Evolutionary conservation across 2,797 vertebrate genomes (phyloP).

Genomic region (Xyrichtys novacula): DNA sequence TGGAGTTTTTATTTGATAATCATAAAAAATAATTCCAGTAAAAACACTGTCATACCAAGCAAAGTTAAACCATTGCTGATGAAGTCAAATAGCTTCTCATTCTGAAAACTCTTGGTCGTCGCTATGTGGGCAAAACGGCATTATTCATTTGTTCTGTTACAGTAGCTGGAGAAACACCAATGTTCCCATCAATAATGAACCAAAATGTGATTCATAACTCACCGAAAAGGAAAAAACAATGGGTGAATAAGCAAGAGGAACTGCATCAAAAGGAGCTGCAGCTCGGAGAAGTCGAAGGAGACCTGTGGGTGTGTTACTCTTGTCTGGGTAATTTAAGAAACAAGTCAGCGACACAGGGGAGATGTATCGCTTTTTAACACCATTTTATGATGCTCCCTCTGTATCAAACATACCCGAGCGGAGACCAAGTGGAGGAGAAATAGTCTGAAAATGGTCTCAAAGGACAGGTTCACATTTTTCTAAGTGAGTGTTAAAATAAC

Average conservation of each 20-base stretch:
- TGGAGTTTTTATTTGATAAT: no score
- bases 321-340: slow-evolving; percentile 1
- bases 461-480: not conserved
- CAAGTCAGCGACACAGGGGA: not conserved
- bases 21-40: not conserved
- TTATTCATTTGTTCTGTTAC: slow-evolving; percentile 6
- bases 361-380: not conserved
- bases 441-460: slow-evolving; percentile 3
- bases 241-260: not conserved
- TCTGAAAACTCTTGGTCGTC: not conserved
- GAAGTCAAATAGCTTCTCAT: not conserved
- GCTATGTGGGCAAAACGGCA: not conserved
- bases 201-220: slow-evolving; percentile 36
- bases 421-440: slow-evolving; percentile 9
- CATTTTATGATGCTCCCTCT: not conserved
- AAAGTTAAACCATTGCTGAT: slow-evolving; percentile 1
- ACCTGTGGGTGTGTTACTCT: slow-evolving; percentile 1
- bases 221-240: slow-evolving; percentile 9
- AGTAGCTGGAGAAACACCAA: slow-evolving; percentile 10
- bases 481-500: not conserved
- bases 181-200: not conserved
- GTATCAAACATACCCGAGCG: not conserved
- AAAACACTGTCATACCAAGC: not conserved
- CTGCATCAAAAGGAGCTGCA: not conserved
- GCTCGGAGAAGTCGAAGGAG: slow-evolving; percentile 2